phyloP scores from a whole-genome alignment of 2,797 vertebrate species.

The Menidia menidia region DNA sequence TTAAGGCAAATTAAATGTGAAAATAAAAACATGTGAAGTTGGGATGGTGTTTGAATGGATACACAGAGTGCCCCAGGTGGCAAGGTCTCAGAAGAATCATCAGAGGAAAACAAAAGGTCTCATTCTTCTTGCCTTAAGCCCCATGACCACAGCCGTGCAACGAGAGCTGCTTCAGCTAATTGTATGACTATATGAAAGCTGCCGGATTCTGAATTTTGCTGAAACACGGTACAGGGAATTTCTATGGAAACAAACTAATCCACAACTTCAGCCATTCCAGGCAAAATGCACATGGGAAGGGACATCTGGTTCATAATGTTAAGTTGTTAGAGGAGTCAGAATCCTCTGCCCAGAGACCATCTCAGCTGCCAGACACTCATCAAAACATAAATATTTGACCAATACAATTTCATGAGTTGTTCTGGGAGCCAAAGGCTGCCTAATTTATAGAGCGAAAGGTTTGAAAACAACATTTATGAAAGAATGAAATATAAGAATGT shows the following conservation, averaged over 20 bases:
- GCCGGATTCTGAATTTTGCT: constrained; percentile 38
- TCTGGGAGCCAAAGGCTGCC: constrained; percentile 19
- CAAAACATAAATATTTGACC: constrained; percentile 53
- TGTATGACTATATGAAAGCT: constrained; percentile 16
- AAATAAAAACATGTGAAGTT: constrained; percentile 43
- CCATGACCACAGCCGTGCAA: constrained; percentile 8
- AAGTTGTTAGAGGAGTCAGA: constrained; percentile 40
- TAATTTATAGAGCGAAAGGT: constrained; percentile 25
- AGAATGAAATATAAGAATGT: not conserved
- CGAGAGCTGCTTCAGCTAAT: constrained; percentile 15
- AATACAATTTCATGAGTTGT: constrained; percentile 25
- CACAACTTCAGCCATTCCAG: constrained; percentile 46
- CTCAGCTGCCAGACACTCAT: constrained; percentile 52
- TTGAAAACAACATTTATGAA: constrained; percentile 16
- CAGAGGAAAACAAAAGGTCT: constrained; percentile 38
- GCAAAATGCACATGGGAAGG: constrained; percentile 50
- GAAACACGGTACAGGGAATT: constrained; percentile 26
- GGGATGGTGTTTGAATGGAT: constrained; percentile 23
- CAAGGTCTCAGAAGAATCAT: constrained; percentile 25
- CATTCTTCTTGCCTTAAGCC: constrained; percentile 16
- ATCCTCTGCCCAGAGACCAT: constrained; percentile 45
- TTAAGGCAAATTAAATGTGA: constrained; percentile 53
- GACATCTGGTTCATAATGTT: constrained; percentile 66
- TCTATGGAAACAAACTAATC: constrained; percentile 44
- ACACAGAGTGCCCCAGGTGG: constrained; percentile 34